Base-by-base conservation (phyloP, 2,888 invertebrate genomes). In the Campaea margaritaria region DNA sequence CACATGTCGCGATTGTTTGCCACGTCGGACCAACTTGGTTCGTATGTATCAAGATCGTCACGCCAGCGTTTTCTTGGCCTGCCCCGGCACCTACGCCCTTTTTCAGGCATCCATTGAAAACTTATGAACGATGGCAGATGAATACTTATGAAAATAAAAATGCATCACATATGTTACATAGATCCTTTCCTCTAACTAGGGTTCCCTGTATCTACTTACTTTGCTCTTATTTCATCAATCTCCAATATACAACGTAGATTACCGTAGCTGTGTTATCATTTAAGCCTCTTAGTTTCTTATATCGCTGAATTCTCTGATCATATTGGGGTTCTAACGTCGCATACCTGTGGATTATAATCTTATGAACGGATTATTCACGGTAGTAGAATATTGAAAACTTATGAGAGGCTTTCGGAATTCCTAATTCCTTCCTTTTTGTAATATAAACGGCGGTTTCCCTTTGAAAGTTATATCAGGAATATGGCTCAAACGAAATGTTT, bases 341-440 rank as follows among this genome's bases (percentile, higher is more conserved):
- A 51, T 57, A 51, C 41, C 41, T 14, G 13, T 31, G 46, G 50
- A 57, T 57, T 57, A 51, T 57, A 50, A 57, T 51, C 57, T 51
- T 49, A 28, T 14, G 13, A 57, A 34, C 8, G 47, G 58, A 47
- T 52, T 58, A 36, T 47, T 42, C 15, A 41, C 46, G 45, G 46
- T 47, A 58, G 39, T 46, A 42, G 46, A 58, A 52, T 52, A 58
- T 58, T 52, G 51, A 47, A 52, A 58, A 46, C 47, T 58, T 34
- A 28, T 47, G 51, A 58, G 51, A 46, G 43, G 58, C 51, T 58
- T 58, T 47, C 42, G 47, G 36, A 36, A 42, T 51, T 57, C 27
- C 7, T 49, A 16, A 41, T 16, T 28, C 48, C 14, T 47, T 38
- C 42, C 49, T 15, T 43, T 43, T 49, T 49, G 27, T 38, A 15